Base-by-base conservation (phyloP, 2,888 invertebrate species). In the Pterobdella sp. region DNA sequence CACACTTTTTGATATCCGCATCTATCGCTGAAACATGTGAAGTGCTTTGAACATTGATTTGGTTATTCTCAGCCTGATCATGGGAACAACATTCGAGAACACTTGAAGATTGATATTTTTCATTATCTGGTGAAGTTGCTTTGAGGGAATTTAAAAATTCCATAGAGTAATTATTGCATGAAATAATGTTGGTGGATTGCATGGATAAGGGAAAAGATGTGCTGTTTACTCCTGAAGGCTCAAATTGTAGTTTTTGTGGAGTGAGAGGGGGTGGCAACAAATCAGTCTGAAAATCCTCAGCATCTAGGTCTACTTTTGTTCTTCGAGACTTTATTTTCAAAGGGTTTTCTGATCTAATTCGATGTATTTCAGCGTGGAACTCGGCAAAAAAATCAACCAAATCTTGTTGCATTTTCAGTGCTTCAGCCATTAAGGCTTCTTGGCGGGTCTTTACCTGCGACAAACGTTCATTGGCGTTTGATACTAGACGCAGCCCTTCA, bases 401-500 rank as follows among this genome's bases (percentile, higher is more conserved):
- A 79, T 90, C 89, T 65, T 87, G 86, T 75, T 82, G 74, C 31
- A 94, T 85, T 67, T 87, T 86, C 22, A 87, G 84, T 0, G 92
- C 89, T 67, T 89, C 88, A 0, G 86, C 85, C 78, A 87, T 85
- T 22, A 92, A 87, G 29, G 85, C 85, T 2, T 86, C 83, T 78
- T 90, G 90, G 31, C 89, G 87, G 65, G 87, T 86, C 73, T 88
- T 87, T 71, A 93, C 84, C 67, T 87, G 87, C 63, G 88, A 87
- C 74, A 92, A 87, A 0, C 87, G 85, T 66, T 87, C 87, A 78
- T 90, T 86, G 81, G 92, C 91, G 81, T 92, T 91, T 66, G 89
- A 89, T 81, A 93, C 89, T 76, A 93, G 88, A 77, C 92, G 91
- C 81, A 91, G 87, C 76, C 91, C 88, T 84, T 88, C 83, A 76